A percentile compares a stretch with the other conserved stretches of the same genome.
Conservation (phyloP, 2,888 invertebrate species). For the Cepaea hortensis region DNA sequence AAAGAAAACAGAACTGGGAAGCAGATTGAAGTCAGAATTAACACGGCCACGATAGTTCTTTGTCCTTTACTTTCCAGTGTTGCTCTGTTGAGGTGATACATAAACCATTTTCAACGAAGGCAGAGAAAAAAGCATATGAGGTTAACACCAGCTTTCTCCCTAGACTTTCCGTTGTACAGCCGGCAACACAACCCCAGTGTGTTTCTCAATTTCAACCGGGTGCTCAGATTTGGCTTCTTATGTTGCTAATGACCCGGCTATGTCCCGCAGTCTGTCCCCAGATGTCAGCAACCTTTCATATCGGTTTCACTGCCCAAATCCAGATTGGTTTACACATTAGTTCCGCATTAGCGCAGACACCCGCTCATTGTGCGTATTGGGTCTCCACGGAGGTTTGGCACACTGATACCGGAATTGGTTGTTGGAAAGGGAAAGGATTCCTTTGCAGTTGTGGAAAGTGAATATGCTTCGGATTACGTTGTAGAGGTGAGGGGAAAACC, state of each 20-base stretch:
- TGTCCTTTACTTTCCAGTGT: no score
- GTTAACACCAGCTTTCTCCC: no score
- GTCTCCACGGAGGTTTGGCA: background rate
- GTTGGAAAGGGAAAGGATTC: background rate
- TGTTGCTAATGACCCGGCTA: slow-evolving; percentile 19
- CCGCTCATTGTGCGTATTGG: slow-evolving; percentile 3
- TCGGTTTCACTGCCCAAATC: slow-evolving; percentile 4
- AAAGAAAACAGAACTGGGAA: no score
- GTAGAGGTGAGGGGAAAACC: background rate
- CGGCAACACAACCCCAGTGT: background rate
- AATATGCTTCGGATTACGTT: slow-evolving; percentile 4
- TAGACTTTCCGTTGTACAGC: no score
- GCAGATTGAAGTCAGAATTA: no score
- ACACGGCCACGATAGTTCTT: no score
- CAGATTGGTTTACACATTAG: slow-evolving; percentile 41
- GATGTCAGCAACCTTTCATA: slow-evolving; percentile 34
- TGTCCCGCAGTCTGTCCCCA: slow-evolving; percentile 21
- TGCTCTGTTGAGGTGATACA: no score
- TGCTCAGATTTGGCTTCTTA: background rate
- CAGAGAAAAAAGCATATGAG: no score
- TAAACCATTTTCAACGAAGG: no score
- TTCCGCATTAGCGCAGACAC: slow-evolving; percentile 35
- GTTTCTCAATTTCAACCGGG: slow-evolving; percentile 19
- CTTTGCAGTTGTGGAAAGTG: slow-evolving; percentile 20
- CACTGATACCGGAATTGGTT: background rate